These are phyloP conservation scores for Coelopa frigida DNA, from an alignment of 1,140 invertebrate species.

Conservation along the genomic window DNA sequence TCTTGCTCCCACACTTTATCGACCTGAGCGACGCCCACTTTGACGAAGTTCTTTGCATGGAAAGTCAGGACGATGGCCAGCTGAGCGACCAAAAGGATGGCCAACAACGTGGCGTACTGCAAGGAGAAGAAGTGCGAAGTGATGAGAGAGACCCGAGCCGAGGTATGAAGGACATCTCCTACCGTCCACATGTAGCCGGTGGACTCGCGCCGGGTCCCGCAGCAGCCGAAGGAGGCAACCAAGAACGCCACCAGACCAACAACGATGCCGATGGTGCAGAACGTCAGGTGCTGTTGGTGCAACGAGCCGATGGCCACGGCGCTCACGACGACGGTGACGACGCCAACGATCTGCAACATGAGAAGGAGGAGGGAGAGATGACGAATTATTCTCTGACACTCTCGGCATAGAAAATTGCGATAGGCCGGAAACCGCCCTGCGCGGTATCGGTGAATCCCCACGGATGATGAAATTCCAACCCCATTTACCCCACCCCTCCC, in stretches of 20 bases:
- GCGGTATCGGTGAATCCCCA: no score
- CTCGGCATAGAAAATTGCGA: no score
- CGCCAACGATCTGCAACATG: conserved; percentile 7
- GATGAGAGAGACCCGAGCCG: neutral
- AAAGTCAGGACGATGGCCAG: neutral
- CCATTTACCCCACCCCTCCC: no score
- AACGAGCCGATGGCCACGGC: conserved; percentile 1
- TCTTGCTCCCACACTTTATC: conserved; percentile 2
- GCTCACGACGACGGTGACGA: conserved; percentile 1
- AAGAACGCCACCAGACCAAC: neutral
- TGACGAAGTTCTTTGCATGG: neutral
- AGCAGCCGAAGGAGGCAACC: neutral
- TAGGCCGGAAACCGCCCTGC: no score
- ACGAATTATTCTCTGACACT: no score
- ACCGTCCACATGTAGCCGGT: conserved; percentile 2
- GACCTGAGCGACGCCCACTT: neutral
- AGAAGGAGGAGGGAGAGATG: no score
- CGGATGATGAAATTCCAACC: no score
- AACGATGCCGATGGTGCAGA: conserved; percentile 3
- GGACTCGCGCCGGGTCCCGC: neutral
- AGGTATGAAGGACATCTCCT: neutral
- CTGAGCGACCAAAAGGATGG: conserved; percentile 1
- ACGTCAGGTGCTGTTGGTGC: neutral
- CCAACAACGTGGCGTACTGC: conserved; percentile 1
- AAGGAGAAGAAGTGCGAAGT: neutral